Base-by-base conservation (phyloP, 2,797 vertebrate genomes). In the Gobionotothen gibberifrons region DNA sequence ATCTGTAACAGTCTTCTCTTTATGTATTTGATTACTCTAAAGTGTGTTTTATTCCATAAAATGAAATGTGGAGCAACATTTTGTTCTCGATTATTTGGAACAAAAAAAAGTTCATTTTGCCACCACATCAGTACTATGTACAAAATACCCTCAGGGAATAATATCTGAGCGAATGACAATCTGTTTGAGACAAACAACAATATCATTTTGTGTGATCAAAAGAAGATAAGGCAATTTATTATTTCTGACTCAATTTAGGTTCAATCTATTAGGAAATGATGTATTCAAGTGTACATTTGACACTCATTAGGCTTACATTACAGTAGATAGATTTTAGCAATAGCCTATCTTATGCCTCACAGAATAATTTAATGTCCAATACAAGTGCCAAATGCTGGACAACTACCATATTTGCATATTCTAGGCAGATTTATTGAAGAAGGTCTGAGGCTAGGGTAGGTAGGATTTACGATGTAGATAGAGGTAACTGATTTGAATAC, bases 31-130 rank as follows among this genome's bases (percentile, higher is more conserved):
- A 9, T 1, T 14, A 21, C 32, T 64, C 32, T 32, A 36, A 40
- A 60, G 17, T 8, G 17, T 49, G 12, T 3, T 29, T 43, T 74
- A 40, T 16, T 64, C 32, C 32, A 59, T 44, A 17, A 19, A 19
- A 54, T 66, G 36, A 40, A 14, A 16, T 5, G 22, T 52, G 51
- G 19, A 52, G 12, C 36, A 47, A 8, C 19, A 26, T 64, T 1
- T 49, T 42, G 56, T 60, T 53, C 39, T 26, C 36, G 21, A 71
- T 78, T 65, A 52, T 14, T 64, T 72, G 29, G 49, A 59, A 9
- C 3, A 13, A 67, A 21, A 42, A 58, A 42, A 39, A 42, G 47
- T 15, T 12, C 9, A 46, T 15, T 57, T 56, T 2, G 53, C 49
- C 13, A 42, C 46, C 66, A 57, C 68, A 56, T 58, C 52, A 70